Base-by-base conservation (phyloP, 2,113 vertebrate genomes). In the Toxostoma redivivum region DNA sequence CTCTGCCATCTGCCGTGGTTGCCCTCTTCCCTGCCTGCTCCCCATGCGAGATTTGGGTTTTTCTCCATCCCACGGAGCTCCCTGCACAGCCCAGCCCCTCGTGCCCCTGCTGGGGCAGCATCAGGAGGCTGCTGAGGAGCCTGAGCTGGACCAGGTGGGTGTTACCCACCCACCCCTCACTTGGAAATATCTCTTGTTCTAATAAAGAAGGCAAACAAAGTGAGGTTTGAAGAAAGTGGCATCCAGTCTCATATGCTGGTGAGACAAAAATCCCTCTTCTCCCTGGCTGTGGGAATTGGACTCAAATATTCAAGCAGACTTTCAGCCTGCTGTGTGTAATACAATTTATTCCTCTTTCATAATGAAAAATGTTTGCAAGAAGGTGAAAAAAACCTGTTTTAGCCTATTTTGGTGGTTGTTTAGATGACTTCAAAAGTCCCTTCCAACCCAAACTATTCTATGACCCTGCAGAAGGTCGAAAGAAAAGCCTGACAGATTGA, bases 1-100 rank as follows among this genome's bases (percentile, higher is more conserved):
- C 76, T 76, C 86, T 54, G 78, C 90, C 90, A 57, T 80, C 92
- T 95, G 84, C 87, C 0, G 2, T 61, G 81, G 37, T 62, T 95
- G 92, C 56, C 91, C 62, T 80, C 74, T 89, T 88, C 91, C 70
- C 91, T 93, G 78, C 70, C 78, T 27, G 1, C 94, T 87, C 8
- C 0, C n/a, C 24, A 0, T 0, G 25, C 65, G 48, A 17, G 64
- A 62, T 38, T 38, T 74, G 61, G 31, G 51, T 2, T 85, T 66
- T 79, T 35, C 70, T 66, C 33, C 57, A 33, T 40, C 70, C 42
- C 25, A 13, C 72, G 18, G 19, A 77, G 25, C 42, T 48, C 18
- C 51, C 60, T 15, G 61, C 28, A 12, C 10, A 9, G 0, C 47
- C 9, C 22, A 28, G 11, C 24, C 60, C 40, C 31, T 35, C 1